Conservation (phyloP, 2,113 vertebrate genomes). For the Sylvia atricapilla region DNA sequence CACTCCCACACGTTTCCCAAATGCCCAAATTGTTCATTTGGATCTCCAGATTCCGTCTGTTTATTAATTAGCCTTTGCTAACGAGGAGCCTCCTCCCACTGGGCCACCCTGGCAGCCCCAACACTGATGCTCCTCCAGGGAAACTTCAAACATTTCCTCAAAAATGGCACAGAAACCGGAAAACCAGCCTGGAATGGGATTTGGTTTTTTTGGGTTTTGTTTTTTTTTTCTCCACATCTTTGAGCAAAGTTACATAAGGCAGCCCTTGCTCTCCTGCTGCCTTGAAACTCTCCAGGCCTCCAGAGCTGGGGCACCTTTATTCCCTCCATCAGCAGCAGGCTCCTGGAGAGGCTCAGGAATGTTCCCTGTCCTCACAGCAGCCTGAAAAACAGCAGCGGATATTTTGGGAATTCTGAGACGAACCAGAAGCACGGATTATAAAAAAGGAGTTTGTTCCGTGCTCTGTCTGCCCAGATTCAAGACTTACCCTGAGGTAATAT, state of each 20-base stretch:
- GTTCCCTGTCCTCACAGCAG: neutral
- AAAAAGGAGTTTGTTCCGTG: fast-evolving
- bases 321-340: neutral
- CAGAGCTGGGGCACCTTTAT: neutral
- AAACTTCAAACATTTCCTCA: neutral
- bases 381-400: neutral
- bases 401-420: neutral
- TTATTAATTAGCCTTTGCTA: neutral
- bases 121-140: neutral
- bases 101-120: neutral
- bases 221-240: neutral
- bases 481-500: fast-evolving
- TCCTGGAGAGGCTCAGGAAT: neutral
- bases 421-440: neutral
- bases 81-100: neutral
- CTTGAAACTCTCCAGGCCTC: neutral
- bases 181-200: neutral
- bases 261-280: neutral
- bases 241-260: neutral
- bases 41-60: neutral
- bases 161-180: neutral
- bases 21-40: neutral
- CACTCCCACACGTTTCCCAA: neutral
- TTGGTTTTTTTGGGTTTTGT: too few species aligned
- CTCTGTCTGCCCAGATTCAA: neutral